Conservation (phyloP, 92 coral and sea anemone genomes). For the Chrysogorgia sp. region DNA sequence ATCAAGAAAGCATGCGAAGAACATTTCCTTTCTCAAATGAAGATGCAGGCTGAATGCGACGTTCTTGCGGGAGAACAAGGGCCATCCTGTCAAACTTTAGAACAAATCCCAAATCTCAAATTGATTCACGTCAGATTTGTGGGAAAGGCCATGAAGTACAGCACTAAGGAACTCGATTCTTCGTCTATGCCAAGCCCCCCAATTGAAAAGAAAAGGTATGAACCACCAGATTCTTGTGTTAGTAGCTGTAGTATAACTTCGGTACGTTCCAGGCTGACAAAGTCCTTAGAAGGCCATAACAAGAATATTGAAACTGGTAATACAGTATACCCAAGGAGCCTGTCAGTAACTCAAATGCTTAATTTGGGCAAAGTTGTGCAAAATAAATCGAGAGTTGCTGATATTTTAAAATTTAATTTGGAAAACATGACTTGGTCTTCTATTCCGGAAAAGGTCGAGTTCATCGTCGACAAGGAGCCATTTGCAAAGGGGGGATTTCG, state of each 20-base stretch:
- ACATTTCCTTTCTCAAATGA: conserved; percentile 30
- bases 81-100: conserved; percentile 46
- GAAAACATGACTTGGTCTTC: conserved; percentile 26
- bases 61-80: conserved; percentile 52
- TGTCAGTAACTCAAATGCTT: conserved; percentile 15
- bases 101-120: conserved; percentile 50
- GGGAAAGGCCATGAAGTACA: neutral
- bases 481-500: conserved; percentile 59
- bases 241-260: neutral
- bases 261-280: neutral
- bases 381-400: neutral
- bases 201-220: neutral
- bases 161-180: neutral
- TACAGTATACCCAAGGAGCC: conserved; percentile 1
- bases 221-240: neutral
- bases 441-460: conserved; percentile 31
- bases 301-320: neutral
- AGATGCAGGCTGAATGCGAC: conserved; percentile 50
- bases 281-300: neutral
- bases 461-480: conserved; percentile 41
- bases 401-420: conserved; percentile 18
- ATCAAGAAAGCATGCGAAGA: conserved; percentile 48
- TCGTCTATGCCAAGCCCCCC: neutral
- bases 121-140: conserved; percentile 45
- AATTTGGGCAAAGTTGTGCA: conserved; percentile 28